These are phyloP conservation scores for Muscicapa comitata DNA, from an alignment of 2,797 vertebrate species.

Conservation along the genomic window DNA sequence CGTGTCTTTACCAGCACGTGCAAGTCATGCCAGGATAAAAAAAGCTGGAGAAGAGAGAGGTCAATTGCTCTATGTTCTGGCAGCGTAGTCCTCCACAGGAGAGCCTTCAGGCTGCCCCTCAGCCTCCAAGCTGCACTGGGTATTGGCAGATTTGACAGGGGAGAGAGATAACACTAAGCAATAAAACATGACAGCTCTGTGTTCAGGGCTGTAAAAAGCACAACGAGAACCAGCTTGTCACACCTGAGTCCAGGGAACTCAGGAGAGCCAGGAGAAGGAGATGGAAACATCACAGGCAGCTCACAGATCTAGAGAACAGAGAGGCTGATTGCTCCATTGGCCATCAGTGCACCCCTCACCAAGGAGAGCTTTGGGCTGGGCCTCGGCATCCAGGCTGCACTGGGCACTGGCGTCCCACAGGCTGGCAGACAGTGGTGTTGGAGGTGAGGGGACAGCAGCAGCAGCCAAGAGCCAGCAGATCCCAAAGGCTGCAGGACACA, in stretches of 20 bases:
- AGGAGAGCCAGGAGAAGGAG: neutral
- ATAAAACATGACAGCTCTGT: neutral
- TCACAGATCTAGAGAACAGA: neutral
- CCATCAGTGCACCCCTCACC: neutral
- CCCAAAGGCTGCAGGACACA: neutral
- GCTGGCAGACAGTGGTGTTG: neutral
- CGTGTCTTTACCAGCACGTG: neutral
- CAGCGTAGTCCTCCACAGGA: neutral
- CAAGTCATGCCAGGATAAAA: neutral
- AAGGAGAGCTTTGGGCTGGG: neutral
- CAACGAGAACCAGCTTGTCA: neutral
- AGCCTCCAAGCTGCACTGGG: fast-evolving
- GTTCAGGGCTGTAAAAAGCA: neutral
- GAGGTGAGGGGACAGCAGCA: neutral
- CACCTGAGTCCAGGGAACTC: neutral
- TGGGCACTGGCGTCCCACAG: neutral
- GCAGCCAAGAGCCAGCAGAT: neutral
- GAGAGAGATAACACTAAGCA: neutral
- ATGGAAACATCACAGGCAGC: neutral
- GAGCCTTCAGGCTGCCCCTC: neutral
- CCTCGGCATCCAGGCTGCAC: neutral
- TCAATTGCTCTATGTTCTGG: neutral
- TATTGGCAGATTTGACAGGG: neutral
- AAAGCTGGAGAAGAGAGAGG: neutral
- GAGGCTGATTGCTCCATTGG: fast-evolving